phyloP scores from a whole-genome alignment of 2,797 vertebrate species.

The Spheniscus humboldti region DNA sequence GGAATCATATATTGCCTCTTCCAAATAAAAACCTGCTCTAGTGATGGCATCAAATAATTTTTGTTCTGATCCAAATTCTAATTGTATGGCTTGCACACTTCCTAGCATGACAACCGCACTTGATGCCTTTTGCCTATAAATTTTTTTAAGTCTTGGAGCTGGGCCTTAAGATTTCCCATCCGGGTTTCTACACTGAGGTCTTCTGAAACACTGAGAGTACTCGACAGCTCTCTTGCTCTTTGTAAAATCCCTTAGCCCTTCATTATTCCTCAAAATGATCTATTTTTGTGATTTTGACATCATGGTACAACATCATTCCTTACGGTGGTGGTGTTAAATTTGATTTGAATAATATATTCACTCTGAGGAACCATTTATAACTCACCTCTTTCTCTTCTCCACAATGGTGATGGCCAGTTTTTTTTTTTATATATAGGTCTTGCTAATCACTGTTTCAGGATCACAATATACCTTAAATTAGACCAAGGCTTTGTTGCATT shows the following conservation, averaged over 20 bases:
- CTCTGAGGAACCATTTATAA: neutral
- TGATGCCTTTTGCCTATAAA: neutral
- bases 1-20: neutral
- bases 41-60: neutral
- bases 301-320: neutral
- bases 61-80: neutral
- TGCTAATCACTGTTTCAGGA: neutral
- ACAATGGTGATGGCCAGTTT: neutral
- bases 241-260: neutral
- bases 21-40: neutral
- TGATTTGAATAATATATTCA: neutral
- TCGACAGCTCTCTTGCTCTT: neutral
- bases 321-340: neutral
- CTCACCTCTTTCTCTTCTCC: neutral
- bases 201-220: neutral
- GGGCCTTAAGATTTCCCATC: neutral
- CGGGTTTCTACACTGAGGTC: neutral
- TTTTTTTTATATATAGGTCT: neutral
- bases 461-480: neutral
- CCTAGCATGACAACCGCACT: rapidly evolving
- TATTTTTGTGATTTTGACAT: neutral
- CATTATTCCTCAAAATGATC: neutral
- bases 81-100: neutral
- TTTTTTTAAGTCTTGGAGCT: neutral
- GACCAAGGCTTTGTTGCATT: neutral